A percentile compares a stretch with the other conserved stretches of the same genome.
Conservation (phyloP, 2,888 invertebrate genomes). For the Nebria salina region DNA sequence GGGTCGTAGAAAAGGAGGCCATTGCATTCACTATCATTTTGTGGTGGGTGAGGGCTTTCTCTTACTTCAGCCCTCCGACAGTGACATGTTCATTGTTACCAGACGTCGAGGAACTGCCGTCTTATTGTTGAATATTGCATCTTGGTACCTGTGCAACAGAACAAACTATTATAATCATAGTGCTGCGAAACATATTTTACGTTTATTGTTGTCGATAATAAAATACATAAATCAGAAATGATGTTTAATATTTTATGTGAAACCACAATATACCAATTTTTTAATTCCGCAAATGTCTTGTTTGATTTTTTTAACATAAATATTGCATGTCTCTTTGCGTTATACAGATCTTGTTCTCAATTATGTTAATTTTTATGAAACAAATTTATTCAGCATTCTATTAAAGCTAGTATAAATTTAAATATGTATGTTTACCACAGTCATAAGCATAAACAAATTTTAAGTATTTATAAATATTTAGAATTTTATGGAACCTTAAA, state of each 20-base stretch:
- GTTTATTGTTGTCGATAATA: too few relatives aligned
- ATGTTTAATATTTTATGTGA: too few relatives aligned
- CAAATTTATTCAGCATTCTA: not conserved
- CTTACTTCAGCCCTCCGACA: slow-evolving; percentile 5
- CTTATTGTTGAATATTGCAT: not conserved
- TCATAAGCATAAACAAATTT: not conserved
- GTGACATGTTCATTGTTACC: not conserved
- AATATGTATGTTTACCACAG: not conserved
- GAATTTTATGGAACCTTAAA: too few relatives aligned
- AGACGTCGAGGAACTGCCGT: not conserved
- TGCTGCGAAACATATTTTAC: not conserved
- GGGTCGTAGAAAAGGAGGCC: slow-evolving; percentile 61
- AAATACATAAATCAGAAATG: too few relatives aligned
- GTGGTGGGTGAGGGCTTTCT: not conserved
- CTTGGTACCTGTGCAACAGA: not conserved
- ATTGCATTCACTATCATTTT: slow-evolving; percentile 62
- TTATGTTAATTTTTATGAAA: not conserved
- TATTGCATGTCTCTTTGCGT: not conserved
- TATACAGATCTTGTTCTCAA: not conserved
- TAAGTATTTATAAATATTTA: too few relatives aligned
- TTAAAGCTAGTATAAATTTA: not conserved
- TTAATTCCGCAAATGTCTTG: not conserved
- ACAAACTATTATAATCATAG: not conserved
- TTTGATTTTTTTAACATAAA: not conserved
- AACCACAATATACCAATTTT: not conserved